Conservation (phyloP, 2,113 vertebrate genomes). For the Pycnonotus jocosus region DNA sequence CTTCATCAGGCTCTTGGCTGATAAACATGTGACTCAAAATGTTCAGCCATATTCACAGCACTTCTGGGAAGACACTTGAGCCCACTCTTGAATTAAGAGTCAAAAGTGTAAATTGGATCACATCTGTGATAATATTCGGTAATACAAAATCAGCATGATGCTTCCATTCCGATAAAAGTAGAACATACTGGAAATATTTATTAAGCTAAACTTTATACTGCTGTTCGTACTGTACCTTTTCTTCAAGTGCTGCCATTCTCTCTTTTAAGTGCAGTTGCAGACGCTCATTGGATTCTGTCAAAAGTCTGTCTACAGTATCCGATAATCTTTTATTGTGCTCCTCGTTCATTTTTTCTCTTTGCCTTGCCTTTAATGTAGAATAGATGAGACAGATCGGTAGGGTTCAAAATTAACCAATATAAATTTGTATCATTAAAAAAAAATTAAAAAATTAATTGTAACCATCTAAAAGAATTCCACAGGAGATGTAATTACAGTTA, state of each 20-base stretch:
- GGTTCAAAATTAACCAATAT: background rate
- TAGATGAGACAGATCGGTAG: background rate
- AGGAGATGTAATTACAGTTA: background rate
- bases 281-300: conserved; percentile 96
- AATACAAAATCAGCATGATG: background rate
- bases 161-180: background rate
- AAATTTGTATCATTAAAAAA: background rate
- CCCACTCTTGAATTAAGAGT: background rate
- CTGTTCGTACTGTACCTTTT: conserved; percentile 82
- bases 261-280: conserved; percentile 96
- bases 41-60: background rate
- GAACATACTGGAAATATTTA: background rate
- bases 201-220: background rate
- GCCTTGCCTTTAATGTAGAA: conserved; percentile 82
- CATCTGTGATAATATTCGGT: background rate
- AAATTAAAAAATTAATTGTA: background rate
- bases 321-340: conserved; percentile 98
- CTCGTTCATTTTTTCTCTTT: conserved; percentile 99
- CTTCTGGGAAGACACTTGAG: background rate
- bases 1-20: background rate
- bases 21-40: background rate
- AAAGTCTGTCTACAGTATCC: conserved; percentile 93
- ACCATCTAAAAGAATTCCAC: background rate
- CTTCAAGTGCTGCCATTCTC: conserved; percentile 94
- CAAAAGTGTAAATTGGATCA: background rate